Percentiles rank a stretch among this genome's conserved stretches.
These are phyloP conservation scores for Bradypodion pumilum DNA, from an alignment of 2,797 vertebrate genomes.

Conservation along the genomic window DNA sequence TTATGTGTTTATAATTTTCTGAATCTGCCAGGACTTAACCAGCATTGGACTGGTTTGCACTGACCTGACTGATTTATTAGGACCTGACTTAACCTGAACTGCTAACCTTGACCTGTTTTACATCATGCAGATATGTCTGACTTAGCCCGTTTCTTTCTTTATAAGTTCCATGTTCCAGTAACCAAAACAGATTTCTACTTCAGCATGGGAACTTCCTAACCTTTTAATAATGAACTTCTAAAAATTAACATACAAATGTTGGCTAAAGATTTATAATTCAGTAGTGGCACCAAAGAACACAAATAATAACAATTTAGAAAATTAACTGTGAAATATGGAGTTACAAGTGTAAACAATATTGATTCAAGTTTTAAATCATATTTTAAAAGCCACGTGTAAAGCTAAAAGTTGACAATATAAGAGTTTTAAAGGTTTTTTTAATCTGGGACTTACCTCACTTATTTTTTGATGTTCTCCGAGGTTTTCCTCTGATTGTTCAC, in stretches of 20 bases:
- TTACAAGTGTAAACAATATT: not conserved
- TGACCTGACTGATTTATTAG: not conserved
- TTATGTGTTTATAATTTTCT: not conserved
- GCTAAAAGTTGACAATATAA: not conserved
- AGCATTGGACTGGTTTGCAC: not conserved
- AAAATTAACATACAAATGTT: not conserved
- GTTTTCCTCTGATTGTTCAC: conserved; percentile 81
- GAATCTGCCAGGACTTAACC: not conserved
- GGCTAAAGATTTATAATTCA: conserved; percentile 26
- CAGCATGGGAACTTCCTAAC: not conserved
- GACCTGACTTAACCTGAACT: not conserved
- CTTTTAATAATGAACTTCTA: not conserved
- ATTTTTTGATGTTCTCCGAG: conserved; percentile 76
- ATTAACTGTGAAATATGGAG: not conserved
- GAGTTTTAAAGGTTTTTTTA: conserved; percentile 1
- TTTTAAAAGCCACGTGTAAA: not conserved
- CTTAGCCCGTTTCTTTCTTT: not conserved
- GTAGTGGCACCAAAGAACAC: too few species aligned
- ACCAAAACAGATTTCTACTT: not conserved
- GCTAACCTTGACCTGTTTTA: not conserved
- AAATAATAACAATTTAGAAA: not conserved
- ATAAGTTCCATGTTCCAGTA: not conserved
- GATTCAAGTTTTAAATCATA: not conserved
- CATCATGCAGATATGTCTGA: not conserved
- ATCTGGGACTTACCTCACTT: conserved; percentile 73